Conservation (phyloP, 2,888 invertebrate genomes). For the Dioctria linearis region DNA sequence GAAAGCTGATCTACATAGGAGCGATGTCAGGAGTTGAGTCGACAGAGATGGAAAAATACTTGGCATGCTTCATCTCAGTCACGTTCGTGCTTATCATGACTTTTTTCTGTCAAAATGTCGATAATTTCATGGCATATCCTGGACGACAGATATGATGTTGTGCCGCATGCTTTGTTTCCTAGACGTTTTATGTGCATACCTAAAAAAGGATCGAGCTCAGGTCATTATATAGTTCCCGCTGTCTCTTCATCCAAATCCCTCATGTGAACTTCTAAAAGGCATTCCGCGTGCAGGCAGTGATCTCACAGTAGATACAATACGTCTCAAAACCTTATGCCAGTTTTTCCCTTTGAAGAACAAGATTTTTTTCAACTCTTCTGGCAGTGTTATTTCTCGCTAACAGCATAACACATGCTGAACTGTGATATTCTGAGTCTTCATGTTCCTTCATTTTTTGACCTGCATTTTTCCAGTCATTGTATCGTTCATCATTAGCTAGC, state of each 20-base stretch:
- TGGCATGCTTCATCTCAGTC: no score
- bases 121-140: neutral
- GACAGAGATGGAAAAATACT: neutral
- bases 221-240: neutral
- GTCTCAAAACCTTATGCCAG: conserved; percentile 17
- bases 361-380: neutral
- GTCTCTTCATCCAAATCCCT: neutral
- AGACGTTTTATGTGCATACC: neutral
- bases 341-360: conserved; percentile 9
- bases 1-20: neutral
- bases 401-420: neutral
- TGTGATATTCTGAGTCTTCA: neutral
- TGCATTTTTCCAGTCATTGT: neutral
- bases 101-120: neutral
- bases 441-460: neutral
- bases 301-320: neutral
- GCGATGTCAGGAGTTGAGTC: neutral
- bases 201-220: neutral
- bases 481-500: neutral
- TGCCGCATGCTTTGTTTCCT: neutral
- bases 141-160: neutral
- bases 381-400: neutral
- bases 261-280: neutral
- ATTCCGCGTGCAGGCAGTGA: conserved; percentile 1
- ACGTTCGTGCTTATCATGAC: no score